Evolutionary conservation across 2,797 vertebrate species (phyloP).

Genomic region (Glossophaga mutica): DNA sequence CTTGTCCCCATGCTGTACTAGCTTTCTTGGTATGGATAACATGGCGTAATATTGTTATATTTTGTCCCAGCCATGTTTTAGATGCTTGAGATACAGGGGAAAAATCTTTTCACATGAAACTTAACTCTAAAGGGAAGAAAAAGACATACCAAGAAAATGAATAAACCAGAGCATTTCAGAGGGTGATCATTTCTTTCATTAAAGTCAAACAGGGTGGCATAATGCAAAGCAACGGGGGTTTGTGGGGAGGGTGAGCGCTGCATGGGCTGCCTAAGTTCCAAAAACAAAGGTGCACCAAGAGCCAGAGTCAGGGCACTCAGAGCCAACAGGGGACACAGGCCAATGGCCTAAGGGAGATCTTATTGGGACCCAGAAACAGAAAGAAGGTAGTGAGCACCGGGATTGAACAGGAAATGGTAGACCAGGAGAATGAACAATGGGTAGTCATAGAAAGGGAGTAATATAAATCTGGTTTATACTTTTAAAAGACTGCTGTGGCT

Average conservation of each 20-base stretch:
- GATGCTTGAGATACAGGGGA: neutral
- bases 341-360: neutral
- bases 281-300: neutral
- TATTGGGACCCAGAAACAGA: neutral
- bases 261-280: neutral
- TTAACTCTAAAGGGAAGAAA: neutral
- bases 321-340: neutral
- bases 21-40: neutral
- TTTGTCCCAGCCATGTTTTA: neutral
- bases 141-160: neutral
- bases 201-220: neutral
- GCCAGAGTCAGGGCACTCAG: neutral
- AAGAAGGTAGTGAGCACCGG: neutral
- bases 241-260: neutral
- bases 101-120: neutral
- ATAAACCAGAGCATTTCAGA: neutral
- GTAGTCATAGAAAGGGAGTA: neutral
- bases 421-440: neutral
- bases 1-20: neutral
- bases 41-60: neutral
- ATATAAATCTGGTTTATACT: neutral
- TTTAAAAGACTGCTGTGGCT: neutral
- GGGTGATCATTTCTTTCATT: neutral
- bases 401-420: neutral
- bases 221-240: neutral